Percentiles rank a stretch among this genome's conserved stretches.
phyloP scores from a whole-genome alignment of 1,140 invertebrate species.

The Papilio polytes region DNA sequence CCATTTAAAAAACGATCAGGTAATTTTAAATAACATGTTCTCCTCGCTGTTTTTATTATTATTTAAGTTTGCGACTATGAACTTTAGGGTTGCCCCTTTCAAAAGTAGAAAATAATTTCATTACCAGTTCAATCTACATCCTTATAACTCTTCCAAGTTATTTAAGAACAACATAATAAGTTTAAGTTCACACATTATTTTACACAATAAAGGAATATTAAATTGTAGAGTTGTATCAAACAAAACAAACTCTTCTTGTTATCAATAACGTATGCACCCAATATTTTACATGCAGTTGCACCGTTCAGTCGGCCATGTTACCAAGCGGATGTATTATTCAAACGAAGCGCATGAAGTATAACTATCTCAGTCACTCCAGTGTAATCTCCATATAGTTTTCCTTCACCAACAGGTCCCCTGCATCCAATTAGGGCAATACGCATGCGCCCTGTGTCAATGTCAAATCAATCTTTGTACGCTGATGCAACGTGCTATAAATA shows the following conservation, averaged over 20 bases:
- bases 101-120: neutral
- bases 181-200: neutral
- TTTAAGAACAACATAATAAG: neutral
- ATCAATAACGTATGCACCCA: constrained; percentile 38
- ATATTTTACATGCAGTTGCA: constrained; percentile 67
- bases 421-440: constrained; percentile 77
- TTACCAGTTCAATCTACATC: no score
- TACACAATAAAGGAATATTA: neutral
- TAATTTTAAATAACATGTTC: neutral
- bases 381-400: constrained; percentile 47
- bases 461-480: constrained; percentile 81
- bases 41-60: neutral
- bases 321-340: constrained; percentile 53
- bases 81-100: neutral
- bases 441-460: constrained; percentile 80
- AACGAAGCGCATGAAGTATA: constrained; percentile 51
- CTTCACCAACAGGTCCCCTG: constrained; percentile 54
- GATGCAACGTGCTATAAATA: constrained; percentile 71
- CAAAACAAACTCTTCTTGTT: neutral
- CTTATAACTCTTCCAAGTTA: neutral
- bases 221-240: neutral
- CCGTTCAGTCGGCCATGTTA: constrained; percentile 73
- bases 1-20: neutral
- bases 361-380: constrained; percentile 53
- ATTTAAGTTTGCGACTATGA: neutral